Percentiles rank a stretch among this genome's conserved stretches.
These are phyloP conservation scores for Formicarius rufipectus DNA, from an alignment of 2,113 vertebrate species.

Conservation along the genomic window DNA sequence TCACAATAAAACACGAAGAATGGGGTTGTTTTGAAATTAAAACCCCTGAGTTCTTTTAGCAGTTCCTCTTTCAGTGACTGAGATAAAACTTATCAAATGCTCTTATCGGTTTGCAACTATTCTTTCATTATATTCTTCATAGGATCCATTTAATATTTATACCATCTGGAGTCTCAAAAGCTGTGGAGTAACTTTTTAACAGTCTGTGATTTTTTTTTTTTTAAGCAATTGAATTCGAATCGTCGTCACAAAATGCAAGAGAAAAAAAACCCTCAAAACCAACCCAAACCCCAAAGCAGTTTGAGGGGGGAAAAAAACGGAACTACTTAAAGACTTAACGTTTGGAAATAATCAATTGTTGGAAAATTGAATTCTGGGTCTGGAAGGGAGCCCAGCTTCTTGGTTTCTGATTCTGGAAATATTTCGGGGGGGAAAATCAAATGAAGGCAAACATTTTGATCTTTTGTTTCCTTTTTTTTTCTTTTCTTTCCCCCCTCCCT, in stretches of 20 bases:
- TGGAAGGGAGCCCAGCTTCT: slow-evolving; percentile 13
- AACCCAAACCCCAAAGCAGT: neutral
- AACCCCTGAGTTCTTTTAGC: neutral
- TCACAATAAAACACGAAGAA: neutral
- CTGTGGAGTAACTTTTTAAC: neutral
- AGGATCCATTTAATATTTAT: neutral
- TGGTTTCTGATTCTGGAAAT: slow-evolving; percentile 19
- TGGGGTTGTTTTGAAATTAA: neutral
- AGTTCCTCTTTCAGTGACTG: neutral
- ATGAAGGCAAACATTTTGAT: slow-evolving; percentile 3
- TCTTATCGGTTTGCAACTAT: neutral
- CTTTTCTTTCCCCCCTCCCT: neutral
- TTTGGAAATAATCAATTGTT: slow-evolving; percentile 58
- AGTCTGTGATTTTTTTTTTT: neutral
- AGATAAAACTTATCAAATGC: neutral
- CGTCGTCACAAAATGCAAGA: neutral
- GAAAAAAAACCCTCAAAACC: neutral
- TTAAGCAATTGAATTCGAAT: neutral
- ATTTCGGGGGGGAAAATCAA: neutral
- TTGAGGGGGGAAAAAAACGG: neutral
- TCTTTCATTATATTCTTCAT: neutral
- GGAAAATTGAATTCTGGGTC: slow-evolving; percentile 8
- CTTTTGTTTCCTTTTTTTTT: neutral
- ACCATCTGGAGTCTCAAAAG: neutral
- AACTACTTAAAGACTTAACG: slow-evolving; percentile 9